These are phyloP conservation scores for Heliangelus exortis DNA, from an alignment of 2,797 vertebrate genomes.

Conservation along the genomic window DNA sequence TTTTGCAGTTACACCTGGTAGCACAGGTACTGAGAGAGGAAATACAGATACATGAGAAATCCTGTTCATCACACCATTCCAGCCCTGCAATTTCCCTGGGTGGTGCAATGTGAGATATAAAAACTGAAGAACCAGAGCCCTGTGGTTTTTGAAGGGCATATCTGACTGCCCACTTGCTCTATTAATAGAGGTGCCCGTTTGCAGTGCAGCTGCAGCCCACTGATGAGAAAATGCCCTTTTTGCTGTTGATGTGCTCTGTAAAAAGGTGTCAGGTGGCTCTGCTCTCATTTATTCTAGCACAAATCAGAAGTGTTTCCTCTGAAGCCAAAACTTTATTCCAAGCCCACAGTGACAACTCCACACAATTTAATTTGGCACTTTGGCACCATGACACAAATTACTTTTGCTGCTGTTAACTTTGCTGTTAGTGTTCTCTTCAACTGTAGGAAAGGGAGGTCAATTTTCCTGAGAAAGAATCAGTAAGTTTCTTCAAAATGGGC, in stretches of 20 bases:
- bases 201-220: rapidly evolving
- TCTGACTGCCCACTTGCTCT: constrained; percentile 40
- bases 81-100: not conserved
- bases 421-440: not conserved
- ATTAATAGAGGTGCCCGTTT: constrained; percentile 34
- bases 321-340: not conserved
- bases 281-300: not conserved
- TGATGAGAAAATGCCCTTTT: not conserved
- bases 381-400: not conserved
- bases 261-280: not conserved
- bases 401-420: not conserved
- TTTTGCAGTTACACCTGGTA: not conserved
- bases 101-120: not conserved
- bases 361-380: not conserved
- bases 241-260: not conserved
- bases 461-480: not conserved
- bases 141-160: constrained; percentile 18
- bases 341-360: not conserved
- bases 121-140: not conserved
- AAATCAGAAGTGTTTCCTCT: not conserved
- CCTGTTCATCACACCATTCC: not conserved
- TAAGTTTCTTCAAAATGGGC: not conserved
- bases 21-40: not conserved
- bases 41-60: not conserved
- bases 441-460: not conserved